Evolutionary conservation across 2,113 vertebrate genomes (phyloP).

Genomic region (Zosterops lateralis): DNA sequence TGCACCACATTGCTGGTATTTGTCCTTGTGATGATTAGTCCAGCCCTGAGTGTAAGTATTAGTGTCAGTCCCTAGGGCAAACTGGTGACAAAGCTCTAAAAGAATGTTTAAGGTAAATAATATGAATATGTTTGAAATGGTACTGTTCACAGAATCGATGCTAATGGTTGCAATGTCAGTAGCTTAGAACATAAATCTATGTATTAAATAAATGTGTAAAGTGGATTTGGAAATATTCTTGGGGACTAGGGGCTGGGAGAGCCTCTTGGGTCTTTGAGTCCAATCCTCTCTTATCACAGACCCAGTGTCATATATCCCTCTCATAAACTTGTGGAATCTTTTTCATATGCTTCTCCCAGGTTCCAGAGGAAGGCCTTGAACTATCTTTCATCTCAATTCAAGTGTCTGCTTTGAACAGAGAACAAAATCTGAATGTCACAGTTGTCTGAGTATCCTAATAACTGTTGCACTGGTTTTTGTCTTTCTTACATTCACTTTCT

Average conservation of each 20-base stretch:
- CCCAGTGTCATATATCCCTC: background rate
- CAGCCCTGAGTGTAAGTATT: background rate
- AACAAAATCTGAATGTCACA: background rate
- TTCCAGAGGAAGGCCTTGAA: background rate
- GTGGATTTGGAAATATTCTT: constrained; percentile 35
- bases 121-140: background rate
- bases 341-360: background rate
- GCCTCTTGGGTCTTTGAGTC: background rate
- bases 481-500: background rate
- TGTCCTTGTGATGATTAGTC: background rate
- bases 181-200: constrained; percentile 14
- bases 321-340: constrained; percentile 15
- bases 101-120: constrained; percentile 6
- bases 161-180: background rate
- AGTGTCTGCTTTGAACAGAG: constrained; percentile 5
- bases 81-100: background rate
- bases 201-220: constrained; percentile 19
- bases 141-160: background rate
- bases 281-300: background rate
- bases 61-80: constrained; percentile 3
- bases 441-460: background rate
- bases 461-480: background rate
- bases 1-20: background rate
- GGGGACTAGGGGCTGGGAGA: background rate
- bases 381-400: constrained; percentile 12